Evolutionary conservation across 2,113 vertebrate species (phyloP).

Genomic region (Condylura cristata): DNA sequence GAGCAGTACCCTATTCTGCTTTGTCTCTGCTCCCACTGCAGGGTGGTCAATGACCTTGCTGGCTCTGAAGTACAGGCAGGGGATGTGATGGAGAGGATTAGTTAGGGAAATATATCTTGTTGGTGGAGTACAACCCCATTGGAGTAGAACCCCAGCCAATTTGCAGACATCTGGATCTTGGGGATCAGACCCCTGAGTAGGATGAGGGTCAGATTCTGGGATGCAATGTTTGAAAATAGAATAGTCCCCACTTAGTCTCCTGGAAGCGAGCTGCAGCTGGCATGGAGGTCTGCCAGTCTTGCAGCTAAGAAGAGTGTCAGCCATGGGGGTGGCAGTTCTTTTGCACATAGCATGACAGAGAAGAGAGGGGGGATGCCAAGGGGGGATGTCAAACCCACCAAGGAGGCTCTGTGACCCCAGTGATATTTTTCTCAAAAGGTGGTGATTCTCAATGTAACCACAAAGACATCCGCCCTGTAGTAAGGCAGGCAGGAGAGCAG

Average conservation of each 20-base stretch:
- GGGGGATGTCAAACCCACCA: constrained; percentile 48
- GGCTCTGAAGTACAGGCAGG: neutral
- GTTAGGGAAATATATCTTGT: rapidly evolving
- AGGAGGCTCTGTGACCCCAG: constrained; percentile 49
- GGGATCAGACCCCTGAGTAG: neutral
- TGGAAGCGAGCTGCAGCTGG: constrained; percentile 13
- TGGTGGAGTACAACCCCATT: no score
- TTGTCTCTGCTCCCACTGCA: neutral
- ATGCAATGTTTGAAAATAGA: neutral
- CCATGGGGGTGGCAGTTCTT: constrained; percentile 3
- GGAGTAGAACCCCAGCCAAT: neutral
- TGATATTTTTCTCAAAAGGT: constrained; percentile 21
- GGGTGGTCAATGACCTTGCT: neutral
- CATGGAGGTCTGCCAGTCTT: constrained; percentile 17
- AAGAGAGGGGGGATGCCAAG: constrained; percentile 32
- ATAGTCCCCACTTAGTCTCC: neutral
- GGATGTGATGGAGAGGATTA: neutral
- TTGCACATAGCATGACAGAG: neutral
- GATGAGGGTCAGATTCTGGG: neutral
- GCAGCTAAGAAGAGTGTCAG: neutral
- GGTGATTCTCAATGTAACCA: constrained; percentile 70
- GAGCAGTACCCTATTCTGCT: neutral
- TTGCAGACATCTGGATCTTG: neutral
- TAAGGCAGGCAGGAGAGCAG: neutral
- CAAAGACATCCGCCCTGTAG: constrained; percentile 71